These are phyloP conservation scores for Hycleus phaleratus DNA, from an alignment of 1,140 invertebrate genomes.

Conservation along the genomic window DNA sequence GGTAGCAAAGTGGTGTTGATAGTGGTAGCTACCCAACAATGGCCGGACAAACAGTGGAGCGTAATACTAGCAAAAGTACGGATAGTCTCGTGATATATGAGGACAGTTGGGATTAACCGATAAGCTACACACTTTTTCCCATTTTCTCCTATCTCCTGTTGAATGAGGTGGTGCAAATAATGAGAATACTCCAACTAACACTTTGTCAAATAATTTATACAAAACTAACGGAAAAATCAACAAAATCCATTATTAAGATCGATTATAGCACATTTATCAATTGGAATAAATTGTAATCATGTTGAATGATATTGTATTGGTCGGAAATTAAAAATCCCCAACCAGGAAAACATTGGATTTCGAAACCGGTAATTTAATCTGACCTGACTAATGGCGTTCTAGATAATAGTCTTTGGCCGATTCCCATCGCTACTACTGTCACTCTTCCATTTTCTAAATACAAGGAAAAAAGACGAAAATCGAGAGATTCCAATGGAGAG, in stretches of 20 bases:
- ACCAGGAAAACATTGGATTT: slow-evolving; percentile 22
- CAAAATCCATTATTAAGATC: too few relatives aligned
- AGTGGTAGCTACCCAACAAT: not conserved
- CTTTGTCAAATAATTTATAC: too few relatives aligned
- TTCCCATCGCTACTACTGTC: slow-evolving; percentile 31
- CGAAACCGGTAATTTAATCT: slow-evolving; percentile 29
- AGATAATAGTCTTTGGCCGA: slow-evolving; percentile 27
- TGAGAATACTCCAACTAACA: slow-evolving; percentile 5
- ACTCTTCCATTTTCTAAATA: slow-evolving; percentile 10
- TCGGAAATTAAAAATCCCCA: slow-evolving; percentile 31
- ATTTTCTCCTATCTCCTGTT: slow-evolving; percentile 27
- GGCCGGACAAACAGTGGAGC: not conserved
- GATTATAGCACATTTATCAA: too few relatives aligned
- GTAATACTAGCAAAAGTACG: not conserved
- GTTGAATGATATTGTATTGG: not conserved
- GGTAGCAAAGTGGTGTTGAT: not conserved
- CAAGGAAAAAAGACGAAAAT: too few relatives aligned
- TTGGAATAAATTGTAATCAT: too few relatives aligned
- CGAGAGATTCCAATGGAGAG: slow-evolving; percentile 24
- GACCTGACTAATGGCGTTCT: slow-evolving; percentile 29
- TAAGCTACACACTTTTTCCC: slow-evolving; percentile 32
- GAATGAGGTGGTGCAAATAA: slow-evolving; percentile 28
- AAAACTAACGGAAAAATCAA: too few relatives aligned
- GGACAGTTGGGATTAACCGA: slow-evolving; percentile 35
- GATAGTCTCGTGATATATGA: slow-evolving; percentile 29